These are phyloP conservation scores for Pelecanus crispus DNA, from an alignment of 2,113 vertebrate genomes.

Conservation along the genomic window DNA sequence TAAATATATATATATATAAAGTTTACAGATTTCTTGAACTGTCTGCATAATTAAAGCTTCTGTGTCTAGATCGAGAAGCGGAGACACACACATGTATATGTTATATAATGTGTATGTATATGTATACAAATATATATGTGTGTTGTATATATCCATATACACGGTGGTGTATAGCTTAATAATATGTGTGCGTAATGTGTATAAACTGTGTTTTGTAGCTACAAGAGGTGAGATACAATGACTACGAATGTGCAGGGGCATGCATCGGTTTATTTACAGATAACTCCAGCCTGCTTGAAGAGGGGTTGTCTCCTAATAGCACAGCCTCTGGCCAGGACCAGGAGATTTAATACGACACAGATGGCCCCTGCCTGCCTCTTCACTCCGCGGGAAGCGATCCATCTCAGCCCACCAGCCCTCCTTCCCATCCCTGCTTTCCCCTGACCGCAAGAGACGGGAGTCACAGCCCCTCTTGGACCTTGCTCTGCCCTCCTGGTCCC, in stretches of 20 bases:
- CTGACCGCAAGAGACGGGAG: background rate
- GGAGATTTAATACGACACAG: background rate
- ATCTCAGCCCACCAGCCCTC: background rate
- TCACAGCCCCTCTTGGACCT: background rate
- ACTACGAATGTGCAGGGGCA: no score
- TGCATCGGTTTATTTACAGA: background rate
- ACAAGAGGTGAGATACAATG: background rate
- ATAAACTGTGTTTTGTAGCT: background rate
- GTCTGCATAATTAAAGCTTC: background rate
- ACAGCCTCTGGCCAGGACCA: background rate
- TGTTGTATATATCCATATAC: fast-evolving
- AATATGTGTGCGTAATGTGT: fast-evolving
- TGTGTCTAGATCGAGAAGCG: background rate
- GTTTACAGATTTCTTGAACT: background rate
- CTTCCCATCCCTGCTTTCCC: background rate
- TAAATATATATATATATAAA: no score
- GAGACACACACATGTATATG: background rate
- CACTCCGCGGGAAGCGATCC: fast-evolving
- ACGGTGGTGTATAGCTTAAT: fast-evolving
- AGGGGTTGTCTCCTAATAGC: background rate
- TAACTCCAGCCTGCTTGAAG: background rate
- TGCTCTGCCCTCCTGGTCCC: background rate
- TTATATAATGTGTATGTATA: fast-evolving
- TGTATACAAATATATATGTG: fast-evolving
- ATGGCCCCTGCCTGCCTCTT: background rate